Percentiles rank a stretch among this genome's conserved stretches.
Conservation (phyloP, 2,113 vertebrate species). For the Platanista minor region DNA sequence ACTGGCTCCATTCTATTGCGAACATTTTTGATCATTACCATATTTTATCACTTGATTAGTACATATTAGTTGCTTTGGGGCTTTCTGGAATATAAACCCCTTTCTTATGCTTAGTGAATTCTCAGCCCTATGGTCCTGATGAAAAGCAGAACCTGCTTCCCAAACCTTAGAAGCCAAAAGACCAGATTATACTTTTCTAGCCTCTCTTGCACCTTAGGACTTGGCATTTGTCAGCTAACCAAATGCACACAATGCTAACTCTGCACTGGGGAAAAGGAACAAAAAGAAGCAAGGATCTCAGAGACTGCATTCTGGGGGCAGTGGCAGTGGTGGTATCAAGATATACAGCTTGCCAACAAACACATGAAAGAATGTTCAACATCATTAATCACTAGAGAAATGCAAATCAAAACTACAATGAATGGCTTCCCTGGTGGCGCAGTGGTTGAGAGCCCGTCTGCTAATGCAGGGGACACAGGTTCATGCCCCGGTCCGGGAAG, state of each 20-base stretch:
- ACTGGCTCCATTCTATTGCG: not conserved
- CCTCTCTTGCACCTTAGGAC: not conserved
- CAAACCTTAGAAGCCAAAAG: not conserved
- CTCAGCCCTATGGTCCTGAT: too few relatives aligned
- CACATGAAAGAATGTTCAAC: too few relatives aligned
- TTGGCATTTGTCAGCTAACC: not conserved
- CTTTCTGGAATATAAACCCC: not conserved
- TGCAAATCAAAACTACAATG: too few relatives aligned
- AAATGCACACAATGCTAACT: not conserved
- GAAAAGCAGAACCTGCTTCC: not conserved
- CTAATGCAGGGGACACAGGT: too few relatives aligned
- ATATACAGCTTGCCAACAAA: too few relatives aligned
- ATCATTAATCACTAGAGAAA: too few relatives aligned
- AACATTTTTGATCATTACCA: not conserved
- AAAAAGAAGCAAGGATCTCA: too few relatives aligned
- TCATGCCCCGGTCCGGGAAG: too few relatives aligned
- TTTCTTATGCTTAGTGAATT: not conserved
- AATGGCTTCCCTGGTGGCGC: too few relatives aligned
- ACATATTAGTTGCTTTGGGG: not conserved
- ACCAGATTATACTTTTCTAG: not conserved
- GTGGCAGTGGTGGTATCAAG: accelerated
- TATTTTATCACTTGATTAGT: not conserved
- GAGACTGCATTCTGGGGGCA: not conserved
- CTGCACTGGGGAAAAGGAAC: not conserved
- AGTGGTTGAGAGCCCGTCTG: too few relatives aligned